A percentile compares a stretch with the other conserved stretches of the same genome.
phyloP scores from a whole-genome alignment of 2,888 invertebrate species.

The Drosophila peninsularis region DNA sequence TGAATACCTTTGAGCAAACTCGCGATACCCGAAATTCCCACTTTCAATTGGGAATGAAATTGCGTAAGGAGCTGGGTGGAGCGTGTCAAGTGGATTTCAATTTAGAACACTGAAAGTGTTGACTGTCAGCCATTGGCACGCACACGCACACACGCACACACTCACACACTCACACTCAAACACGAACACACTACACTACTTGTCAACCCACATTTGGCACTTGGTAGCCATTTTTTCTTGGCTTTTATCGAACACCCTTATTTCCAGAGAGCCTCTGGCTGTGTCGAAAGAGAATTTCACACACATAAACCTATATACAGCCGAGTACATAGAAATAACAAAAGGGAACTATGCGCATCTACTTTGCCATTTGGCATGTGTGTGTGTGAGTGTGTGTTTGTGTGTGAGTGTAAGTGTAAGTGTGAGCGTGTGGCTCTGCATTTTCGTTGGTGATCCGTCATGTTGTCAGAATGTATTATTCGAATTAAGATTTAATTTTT shows the following conservation, averaged over 20 bases:
- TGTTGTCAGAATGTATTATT: constrained; percentile 85
- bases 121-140: constrained; percentile 76
- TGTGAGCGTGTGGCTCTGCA: constrained; percentile 66
- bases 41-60: constrained; percentile 8
- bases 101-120: constrained; percentile 72
- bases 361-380: constrained; percentile 35
- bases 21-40: background rate
- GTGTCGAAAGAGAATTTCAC: constrained; percentile 37
- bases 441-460: constrained; percentile 85
- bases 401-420: constrained; percentile 48
- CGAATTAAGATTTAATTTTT: constrained; percentile 85
- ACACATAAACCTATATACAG: constrained; percentile 24
- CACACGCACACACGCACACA: constrained; percentile 20
- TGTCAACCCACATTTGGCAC: constrained; percentile 67
- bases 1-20: background rate
- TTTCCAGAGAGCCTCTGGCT: constrained; percentile 54
- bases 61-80: constrained; percentile 17
- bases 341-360: constrained; percentile 70
- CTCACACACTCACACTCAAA: constrained; percentile 3
- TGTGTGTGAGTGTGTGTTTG: no score
- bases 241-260: constrained; percentile 72
- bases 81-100: constrained; percentile 74
- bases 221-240: constrained; percentile 76
- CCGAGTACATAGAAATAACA: constrained; percentile 27
- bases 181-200: background rate